A percentile compares a stretch with the other conserved stretches of the same genome.
phyloP scores from a whole-genome alignment of 2,888 invertebrate species.

The Steromphala cineraria region DNA sequence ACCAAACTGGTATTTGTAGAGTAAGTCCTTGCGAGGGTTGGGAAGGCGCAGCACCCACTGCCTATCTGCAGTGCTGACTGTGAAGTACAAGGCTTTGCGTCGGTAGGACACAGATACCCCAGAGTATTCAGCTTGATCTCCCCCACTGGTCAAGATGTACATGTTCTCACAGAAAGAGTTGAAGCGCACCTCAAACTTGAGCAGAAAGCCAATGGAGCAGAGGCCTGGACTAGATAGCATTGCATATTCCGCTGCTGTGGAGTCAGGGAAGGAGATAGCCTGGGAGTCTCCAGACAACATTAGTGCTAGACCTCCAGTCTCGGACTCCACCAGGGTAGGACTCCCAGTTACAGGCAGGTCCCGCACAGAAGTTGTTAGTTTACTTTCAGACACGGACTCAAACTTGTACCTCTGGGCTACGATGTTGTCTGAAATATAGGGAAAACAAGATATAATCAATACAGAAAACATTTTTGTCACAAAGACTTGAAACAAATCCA shows the following conservation, averaged over 20 bases:
- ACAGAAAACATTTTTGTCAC: neutral
- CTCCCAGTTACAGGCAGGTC: neutral
- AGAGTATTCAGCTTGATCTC: constrained; percentile 21
- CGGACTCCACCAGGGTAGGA: constrained; percentile 32
- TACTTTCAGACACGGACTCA: neutral
- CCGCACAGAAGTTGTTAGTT: neutral
- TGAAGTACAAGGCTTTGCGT: constrained; percentile 27
- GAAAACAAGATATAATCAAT: neutral
- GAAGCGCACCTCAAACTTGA: constrained; percentile 38
- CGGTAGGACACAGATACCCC: constrained; percentile 42
- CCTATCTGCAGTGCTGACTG: constrained; percentile 33
- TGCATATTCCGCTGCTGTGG: constrained; percentile 22
- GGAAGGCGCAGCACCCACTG: constrained; percentile 34
- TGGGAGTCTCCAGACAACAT: constrained; percentile 20
- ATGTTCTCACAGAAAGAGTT: constrained; percentile 31
- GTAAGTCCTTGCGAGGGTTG: constrained; percentile 22
- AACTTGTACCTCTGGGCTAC: constrained; percentile 22
- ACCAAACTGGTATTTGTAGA: constrained; percentile 25
- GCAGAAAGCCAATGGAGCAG: constrained; percentile 40
- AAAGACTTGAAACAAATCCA: neutral
- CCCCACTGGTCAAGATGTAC: constrained; percentile 37
- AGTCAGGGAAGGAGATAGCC: constrained; percentile 22
- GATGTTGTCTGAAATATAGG: neutral
- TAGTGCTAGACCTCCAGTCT: constrained; percentile 34
- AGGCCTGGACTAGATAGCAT: constrained; percentile 42